Evolutionary conservation across 2,113 vertebrate genomes (phyloP).

Genomic region (Murina feae): DNA sequence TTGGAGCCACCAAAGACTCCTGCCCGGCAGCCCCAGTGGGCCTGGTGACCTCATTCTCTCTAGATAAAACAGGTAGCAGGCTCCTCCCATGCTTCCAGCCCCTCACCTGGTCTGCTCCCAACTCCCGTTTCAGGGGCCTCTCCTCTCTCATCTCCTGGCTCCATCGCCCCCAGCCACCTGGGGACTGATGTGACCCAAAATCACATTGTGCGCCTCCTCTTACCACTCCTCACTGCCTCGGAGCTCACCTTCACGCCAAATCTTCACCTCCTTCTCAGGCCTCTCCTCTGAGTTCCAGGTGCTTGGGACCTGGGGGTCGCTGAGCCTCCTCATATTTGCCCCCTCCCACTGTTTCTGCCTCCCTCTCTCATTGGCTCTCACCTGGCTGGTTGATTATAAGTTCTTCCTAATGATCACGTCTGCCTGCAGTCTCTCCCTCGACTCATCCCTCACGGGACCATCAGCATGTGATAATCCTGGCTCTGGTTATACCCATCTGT

Average conservation of each 20-base stretch:
- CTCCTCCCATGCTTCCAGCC: neutral
- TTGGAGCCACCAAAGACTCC: neutral
- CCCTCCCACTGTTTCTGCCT: neutral
- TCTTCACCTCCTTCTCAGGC: neutral
- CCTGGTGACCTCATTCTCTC: neutral
- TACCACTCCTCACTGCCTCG: neutral
- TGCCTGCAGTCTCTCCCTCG: neutral
- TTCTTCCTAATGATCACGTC: too few species aligned
- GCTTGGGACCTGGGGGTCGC: neutral
- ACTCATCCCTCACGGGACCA: neutral
- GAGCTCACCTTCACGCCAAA: neutral
- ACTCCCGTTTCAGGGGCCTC: neutral
- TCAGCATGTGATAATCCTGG: neutral
- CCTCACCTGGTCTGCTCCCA: neutral
- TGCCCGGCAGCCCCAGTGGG: accelerated
- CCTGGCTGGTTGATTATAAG: neutral
- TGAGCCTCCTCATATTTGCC: neutral
- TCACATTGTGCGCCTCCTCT: neutral
- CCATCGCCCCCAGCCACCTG: neutral
- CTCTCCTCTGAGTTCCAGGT: neutral
- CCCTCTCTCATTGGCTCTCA: neutral
- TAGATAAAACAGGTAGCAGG: neutral
- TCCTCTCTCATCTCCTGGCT: neutral
- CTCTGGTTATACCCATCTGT: neutral
- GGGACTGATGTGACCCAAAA: neutral